phyloP scores from a whole-genome alignment of 2,113 vertebrate species.

The Perca flavescens region DNA sequence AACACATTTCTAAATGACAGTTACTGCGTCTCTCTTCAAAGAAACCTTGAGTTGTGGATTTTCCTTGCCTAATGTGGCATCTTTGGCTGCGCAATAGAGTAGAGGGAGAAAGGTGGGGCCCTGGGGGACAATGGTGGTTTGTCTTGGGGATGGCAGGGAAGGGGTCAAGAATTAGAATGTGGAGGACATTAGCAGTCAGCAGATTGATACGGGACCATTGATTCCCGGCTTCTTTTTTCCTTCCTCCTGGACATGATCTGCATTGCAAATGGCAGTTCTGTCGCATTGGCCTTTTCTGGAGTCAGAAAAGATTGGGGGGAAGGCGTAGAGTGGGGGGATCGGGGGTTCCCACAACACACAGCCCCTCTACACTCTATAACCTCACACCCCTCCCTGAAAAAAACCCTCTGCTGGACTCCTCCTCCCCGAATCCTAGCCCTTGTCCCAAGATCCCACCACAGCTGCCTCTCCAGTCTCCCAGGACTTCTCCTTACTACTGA shows the following conservation, averaged over 20 bases:
- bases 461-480: constrained; percentile 83
- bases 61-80: constrained; percentile 85
- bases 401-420: constrained; percentile 52
- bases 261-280: constrained; percentile 86
- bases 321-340: constrained; percentile 29
- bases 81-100: constrained; percentile 71
- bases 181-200: constrained; percentile 88
- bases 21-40: constrained; percentile 78
- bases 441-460: constrained; percentile 80
- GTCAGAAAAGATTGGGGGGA: constrained; percentile 72
- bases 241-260: constrained; percentile 84
- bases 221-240: constrained; percentile 79
- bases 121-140: constrained; percentile 80
- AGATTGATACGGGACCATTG: constrained; percentile 88
- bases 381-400: constrained; percentile 58
- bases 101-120: constrained; percentile 71
- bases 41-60: constrained; percentile 81
- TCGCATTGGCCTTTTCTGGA: constrained; percentile 81
- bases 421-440: constrained; percentile 67
- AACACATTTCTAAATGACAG: constrained; percentile 85
- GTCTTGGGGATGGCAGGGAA: constrained; percentile 79
- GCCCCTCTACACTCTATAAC: constrained; percentile 73
- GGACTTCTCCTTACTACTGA: constrained; percentile 76
- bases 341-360: constrained; percentile 85
- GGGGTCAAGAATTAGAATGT: constrained; percentile 89